Percentiles rank a stretch among this genome's conserved stretches.
Conservation (phyloP, 2,888 invertebrate genomes). For the Troglohyphantes excavatus region DNA sequence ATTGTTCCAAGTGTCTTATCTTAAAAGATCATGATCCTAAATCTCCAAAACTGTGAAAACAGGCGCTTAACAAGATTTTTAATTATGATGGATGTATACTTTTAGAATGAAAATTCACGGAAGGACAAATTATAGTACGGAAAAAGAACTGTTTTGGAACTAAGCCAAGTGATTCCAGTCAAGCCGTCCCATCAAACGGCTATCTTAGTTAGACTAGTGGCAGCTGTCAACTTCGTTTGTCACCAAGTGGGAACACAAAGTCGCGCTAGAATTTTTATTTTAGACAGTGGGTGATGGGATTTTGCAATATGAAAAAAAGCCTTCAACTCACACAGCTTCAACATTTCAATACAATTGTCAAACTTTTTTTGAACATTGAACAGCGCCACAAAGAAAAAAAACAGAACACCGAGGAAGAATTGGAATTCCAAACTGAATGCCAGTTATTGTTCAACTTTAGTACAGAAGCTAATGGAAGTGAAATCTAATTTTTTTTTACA, state of each 20-base stretch:
- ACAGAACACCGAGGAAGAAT: background rate
- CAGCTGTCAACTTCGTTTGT: slow-evolving; percentile 42
- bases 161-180: slow-evolving; percentile 15
- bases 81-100: slow-evolving; percentile 19
- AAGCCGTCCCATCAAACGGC: slow-evolving; percentile 21
- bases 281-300: background rate
- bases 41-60: slow-evolving; percentile 7
- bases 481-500: no score
- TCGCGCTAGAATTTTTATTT: slow-evolving; percentile 13
- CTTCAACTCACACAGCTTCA: background rate
- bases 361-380: background rate
- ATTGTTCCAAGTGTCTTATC: background rate
- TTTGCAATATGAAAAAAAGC: background rate
- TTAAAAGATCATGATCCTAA: background rate
- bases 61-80: background rate
- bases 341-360: slow-evolving; percentile 5
- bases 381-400: background rate
- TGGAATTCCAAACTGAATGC: no score
- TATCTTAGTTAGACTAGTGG: slow-evolving; percentile 19
- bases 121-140: slow-evolving; percentile 6
- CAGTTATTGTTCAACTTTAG: no score
- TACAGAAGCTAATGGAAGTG: no score
- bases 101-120: background rate
- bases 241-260: slow-evolving; percentile 19
- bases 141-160: slow-evolving; percentile 11